A percentile compares a stretch with the other conserved stretches of the same genome.
Evolutionary conservation across 1,140 invertebrate species (phyloP).

Genomic region (Adelges cooleyi): DNA sequence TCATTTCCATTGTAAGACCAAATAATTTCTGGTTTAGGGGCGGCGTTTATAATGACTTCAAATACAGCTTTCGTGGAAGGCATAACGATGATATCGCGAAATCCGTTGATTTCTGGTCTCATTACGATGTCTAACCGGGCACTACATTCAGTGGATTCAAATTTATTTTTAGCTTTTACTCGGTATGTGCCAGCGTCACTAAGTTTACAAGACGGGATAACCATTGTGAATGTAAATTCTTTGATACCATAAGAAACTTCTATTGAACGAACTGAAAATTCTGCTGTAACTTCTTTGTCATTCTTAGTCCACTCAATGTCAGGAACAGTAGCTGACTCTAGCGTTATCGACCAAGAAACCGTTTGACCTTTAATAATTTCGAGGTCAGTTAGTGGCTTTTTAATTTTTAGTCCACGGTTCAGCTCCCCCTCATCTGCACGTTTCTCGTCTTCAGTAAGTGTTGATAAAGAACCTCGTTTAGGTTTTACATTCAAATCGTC

Average conservation of each 20-base stretch:
- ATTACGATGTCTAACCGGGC: conserved; percentile 58
- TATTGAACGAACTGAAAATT: conserved; percentile 44
- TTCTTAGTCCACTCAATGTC: conserved; percentile 46
- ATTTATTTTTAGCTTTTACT: conserved; percentile 61
- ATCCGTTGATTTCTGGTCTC: conserved; percentile 57
- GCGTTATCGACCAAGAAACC: conserved; percentile 57
- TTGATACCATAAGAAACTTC: conserved; percentile 59
- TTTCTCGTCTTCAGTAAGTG: no score
- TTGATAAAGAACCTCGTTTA: conserved; percentile 31
- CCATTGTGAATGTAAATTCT: conserved; percentile 57
- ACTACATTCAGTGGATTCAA: conserved; percentile 54
- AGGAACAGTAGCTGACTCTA: conserved; percentile 66
- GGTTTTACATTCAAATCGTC: no score
- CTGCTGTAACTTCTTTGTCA: conserved; percentile 39
- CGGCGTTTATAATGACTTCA: conserved; percentile 56
- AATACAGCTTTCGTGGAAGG: conserved; percentile 60
- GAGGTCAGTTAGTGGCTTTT: conserved; percentile 51
- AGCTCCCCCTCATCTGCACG: conserved; percentile 28
- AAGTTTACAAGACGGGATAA: conserved; percentile 52
- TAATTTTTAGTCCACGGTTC: conserved; percentile 57
- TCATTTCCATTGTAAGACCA: no score
- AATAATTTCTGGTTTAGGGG: conserved; percentile 53
- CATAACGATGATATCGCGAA: conserved; percentile 56
- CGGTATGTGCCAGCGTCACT: conserved; percentile 70
- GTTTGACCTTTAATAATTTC: conserved; percentile 56